Base-by-base conservation (phyloP, 2,113 vertebrate species). In the Polypterus senegalus region DNA sequence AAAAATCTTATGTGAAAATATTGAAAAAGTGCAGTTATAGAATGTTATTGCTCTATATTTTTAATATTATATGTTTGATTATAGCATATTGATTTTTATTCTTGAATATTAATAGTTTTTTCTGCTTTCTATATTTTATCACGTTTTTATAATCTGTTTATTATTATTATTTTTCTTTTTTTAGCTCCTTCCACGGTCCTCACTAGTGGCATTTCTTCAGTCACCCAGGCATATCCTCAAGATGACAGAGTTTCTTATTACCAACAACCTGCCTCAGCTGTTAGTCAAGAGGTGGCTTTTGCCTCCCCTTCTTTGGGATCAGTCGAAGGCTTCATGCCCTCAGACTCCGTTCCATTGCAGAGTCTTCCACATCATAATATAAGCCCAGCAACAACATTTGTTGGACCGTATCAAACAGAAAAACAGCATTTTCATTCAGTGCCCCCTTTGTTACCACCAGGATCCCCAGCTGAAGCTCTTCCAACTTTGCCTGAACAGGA, bases 161-260 rank as follows among this genome's bases (percentile, higher is more conserved):
- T 11, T 2, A 2, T 62, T 56, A n/a, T 6, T 60, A 47, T 47
- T 47, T n/a, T 8, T 60, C 5, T 46, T 57, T 49, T 59, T 71
- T 4, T 66, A 97, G 93, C 88, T 62, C 88, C 87, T 45, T 74
- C 81, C 43, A 70, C 72, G 44, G 80, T 89, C 59, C 84, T 92
- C 4, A 86, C 86, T 65, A 81, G 89, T 1, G 73, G 78, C 4
- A 60, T 78, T 69, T 63, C 65, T 7, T 66, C 80, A 54, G 67
- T 83, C 48, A 52, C 67, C 45, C 83, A 79, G 6, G 71, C 45
- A 4, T 48, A 66, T 5, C 7, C 73, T 43, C 1, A 71, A 5
- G 66, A 7, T 1, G 69, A 77, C 10, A 64, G 66, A 5, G 80
- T 85, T 65, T 84, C 86, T 0, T 82, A 91, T 74, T 90, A 90